Conservation (phyloP, 2,113 vertebrate genomes). For the Perca fluviatilis region DNA sequence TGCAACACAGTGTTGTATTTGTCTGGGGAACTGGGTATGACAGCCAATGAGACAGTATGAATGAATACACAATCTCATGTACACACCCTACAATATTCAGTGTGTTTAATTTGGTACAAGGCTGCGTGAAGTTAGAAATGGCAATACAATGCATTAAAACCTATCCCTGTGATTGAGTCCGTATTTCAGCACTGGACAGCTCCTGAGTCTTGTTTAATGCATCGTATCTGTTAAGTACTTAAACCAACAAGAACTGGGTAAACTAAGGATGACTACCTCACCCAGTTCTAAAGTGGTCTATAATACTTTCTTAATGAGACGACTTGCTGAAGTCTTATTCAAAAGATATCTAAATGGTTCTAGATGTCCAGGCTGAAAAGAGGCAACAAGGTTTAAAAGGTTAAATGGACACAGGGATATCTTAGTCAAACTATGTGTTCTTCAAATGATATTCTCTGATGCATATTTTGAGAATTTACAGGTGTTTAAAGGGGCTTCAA, state of each 20-base stretch:
- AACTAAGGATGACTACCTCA: neutral
- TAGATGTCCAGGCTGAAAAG: neutral
- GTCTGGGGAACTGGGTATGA: conserved; percentile 4
- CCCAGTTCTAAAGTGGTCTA: neutral
- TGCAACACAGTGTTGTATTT: conserved; percentile 14
- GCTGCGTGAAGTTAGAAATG: neutral
- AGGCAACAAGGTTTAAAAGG: neutral
- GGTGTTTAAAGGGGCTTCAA: neutral
- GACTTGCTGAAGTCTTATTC: neutral
- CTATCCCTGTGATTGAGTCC: neutral
- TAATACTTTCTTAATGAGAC: neutral
- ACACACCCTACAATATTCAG: conserved; percentile 7
- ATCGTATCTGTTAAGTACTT: neutral
- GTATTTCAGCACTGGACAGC: conserved; percentile 58
- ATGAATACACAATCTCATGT: conserved; percentile 31
- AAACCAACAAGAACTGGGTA: neutral
- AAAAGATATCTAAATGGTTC: neutral
- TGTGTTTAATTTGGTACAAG: conserved; percentile 21
- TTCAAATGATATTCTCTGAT: neutral
- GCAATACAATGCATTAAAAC: neutral
- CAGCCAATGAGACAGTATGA: conserved; percentile 20
- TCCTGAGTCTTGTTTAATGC: conserved; percentile 7
- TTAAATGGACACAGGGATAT: neutral
- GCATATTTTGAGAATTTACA: neutral
- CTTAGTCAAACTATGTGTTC: no score